Conservation (phyloP, 2,113 vertebrate species). For the Cyphomyrus plagiostoma region DNA sequence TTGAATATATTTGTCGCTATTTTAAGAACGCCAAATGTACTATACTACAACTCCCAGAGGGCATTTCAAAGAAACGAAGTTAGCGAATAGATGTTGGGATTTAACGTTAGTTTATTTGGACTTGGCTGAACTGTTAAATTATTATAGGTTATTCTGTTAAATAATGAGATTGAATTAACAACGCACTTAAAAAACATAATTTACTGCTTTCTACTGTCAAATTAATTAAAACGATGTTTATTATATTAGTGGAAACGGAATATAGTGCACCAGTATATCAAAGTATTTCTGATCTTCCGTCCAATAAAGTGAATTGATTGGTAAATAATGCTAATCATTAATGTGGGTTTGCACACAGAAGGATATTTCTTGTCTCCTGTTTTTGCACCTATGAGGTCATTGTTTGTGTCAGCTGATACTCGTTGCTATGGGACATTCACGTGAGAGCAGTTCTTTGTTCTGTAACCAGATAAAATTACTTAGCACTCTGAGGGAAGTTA, state of each 20-base stretch:
- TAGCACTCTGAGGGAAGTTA: conserved; percentile 34
- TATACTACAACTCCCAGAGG: conserved; percentile 43
- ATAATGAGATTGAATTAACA: background rate
- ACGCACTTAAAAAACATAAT: background rate
- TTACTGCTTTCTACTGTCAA: background rate
- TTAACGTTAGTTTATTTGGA: background rate
- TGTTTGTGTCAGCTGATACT: conserved; percentile 42
- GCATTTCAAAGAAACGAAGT: conserved; percentile 13
- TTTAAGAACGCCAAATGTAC: background rate
- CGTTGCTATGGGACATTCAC: conserved; percentile 54
- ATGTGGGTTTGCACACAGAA: background rate
- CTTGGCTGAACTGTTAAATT: background rate
- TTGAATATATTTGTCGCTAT: background rate
- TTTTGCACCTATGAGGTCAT: background rate
- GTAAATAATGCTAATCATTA: background rate
- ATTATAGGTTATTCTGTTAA: background rate
- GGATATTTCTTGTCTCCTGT: background rate
- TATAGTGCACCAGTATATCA: background rate
- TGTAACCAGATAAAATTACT: conserved; percentile 30
- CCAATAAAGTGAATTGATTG: background rate
- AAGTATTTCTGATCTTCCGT: background rate
- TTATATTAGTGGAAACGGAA: background rate
- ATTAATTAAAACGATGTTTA: background rate
- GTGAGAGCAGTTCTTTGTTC: conserved; percentile 19
- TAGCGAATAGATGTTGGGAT: background rate